Conservation (phyloP, 2,113 vertebrate genomes). For the Lota lota region DNA sequence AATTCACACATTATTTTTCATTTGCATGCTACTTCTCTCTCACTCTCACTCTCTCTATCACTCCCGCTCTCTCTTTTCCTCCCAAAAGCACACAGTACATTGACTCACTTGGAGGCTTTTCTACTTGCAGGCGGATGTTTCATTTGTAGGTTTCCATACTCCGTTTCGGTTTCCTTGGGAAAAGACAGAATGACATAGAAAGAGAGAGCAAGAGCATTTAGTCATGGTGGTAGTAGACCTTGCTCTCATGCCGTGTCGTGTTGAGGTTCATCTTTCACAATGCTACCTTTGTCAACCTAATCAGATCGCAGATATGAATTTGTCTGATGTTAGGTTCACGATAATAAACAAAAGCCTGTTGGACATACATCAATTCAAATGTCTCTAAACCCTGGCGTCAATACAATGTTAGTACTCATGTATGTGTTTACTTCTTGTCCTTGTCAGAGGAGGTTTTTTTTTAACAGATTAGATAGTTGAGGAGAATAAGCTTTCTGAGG, state of each 20-base stretch:
- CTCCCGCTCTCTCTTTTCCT: background rate
- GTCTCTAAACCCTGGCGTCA: too few species aligned
- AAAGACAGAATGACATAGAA: constrained; percentile 17
- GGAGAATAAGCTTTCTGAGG: too few species aligned
- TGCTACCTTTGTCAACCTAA: too few species aligned
- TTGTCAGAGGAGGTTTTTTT: too few species aligned
- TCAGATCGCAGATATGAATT: background rate
- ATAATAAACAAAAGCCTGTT: constrained; percentile 4
- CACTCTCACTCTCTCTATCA: background rate
- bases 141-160: constrained; percentile 88
- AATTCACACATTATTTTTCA: background rate
- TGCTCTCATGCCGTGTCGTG: background rate
- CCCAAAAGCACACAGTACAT: background rate
- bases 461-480: too few species aligned
- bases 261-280: constrained; percentile 44
- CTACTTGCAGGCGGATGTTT: constrained; percentile 73
- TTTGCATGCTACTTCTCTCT: background rate
- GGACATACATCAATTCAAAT: constrained; percentile 2
- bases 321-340: background rate
- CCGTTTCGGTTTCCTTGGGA: constrained; percentile 73
- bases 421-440: too few species aligned
- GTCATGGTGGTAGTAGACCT: background rate
- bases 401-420: too few species aligned
- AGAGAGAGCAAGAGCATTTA: background rate
- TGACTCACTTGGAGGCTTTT: constrained; percentile 86